A percentile compares a stretch with the other conserved stretches of the same genome.
Evolutionary conservation across 2,888 invertebrate genomes (phyloP).

Genomic region (Agonopterix subpropinquella): DNA sequence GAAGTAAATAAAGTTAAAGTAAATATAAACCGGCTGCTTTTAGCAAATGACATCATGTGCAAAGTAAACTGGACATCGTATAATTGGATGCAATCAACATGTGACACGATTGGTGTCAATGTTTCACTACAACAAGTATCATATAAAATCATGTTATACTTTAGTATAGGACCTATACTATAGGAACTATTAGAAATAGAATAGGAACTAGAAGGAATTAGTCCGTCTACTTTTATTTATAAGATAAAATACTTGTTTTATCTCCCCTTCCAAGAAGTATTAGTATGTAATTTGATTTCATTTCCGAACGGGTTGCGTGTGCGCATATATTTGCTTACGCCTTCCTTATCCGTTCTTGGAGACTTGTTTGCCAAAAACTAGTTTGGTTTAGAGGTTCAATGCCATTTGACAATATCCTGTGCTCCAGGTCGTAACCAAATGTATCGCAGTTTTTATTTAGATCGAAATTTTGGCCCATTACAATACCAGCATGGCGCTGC

Average conservation of each 20-base stretch:
- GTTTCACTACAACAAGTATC: no score
- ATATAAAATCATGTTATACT: no score
- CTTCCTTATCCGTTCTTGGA: conserved; percentile 22
- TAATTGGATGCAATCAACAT: conserved; percentile 38
- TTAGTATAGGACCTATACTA: no score
- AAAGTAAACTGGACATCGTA: conserved; percentile 20
- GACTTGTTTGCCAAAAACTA: conserved; percentile 49
- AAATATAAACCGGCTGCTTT: conserved; percentile 11
- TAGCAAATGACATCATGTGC: conserved; percentile 43
- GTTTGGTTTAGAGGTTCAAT: conserved; percentile 63
- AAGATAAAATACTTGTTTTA: no score
- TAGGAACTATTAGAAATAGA: no score
- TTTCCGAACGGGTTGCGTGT: neutral
- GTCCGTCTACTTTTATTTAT: no score
- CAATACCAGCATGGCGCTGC: no score
- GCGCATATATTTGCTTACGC: conserved; percentile 24
- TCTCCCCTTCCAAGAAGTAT: no score
- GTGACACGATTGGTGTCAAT: conserved; percentile 4
- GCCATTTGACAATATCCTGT: conserved; percentile 27
- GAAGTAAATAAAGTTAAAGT: neutral
- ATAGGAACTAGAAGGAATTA: no score
- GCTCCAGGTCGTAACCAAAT: conserved; percentile 9
- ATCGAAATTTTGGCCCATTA: no score
- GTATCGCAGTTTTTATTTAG: no score
- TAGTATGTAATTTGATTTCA: no score